These are phyloP conservation scores for Lipophrys pholis DNA, from an alignment of 2,113 vertebrate species.

Conservation along the genomic window DNA sequence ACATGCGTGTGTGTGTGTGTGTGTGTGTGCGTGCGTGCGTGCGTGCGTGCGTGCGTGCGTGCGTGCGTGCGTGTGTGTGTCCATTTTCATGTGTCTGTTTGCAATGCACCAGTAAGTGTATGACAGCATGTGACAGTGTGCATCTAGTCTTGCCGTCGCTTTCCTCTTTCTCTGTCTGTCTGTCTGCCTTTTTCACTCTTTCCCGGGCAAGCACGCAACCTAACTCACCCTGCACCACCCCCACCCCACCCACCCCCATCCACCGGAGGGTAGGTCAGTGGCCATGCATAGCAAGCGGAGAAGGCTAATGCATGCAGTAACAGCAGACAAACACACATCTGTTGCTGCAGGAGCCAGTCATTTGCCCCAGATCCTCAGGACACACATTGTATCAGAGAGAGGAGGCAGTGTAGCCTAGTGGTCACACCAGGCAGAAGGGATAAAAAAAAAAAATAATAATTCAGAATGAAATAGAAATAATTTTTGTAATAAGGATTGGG, in stretches of 20 bases:
- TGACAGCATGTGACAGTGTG: slow-evolving; percentile 72
- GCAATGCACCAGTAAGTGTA: slow-evolving; percentile 68
- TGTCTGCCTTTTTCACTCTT: slow-evolving; percentile 21
- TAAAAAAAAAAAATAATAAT: slow-evolving; percentile 3
- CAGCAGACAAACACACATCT: slow-evolving; percentile 77
- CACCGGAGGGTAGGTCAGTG: slow-evolving; percentile 70
- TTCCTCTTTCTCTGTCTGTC: slow-evolving; percentile 20
- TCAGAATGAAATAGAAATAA: neutral
- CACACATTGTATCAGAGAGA: slow-evolving; percentile 51
- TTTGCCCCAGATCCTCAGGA: slow-evolving; percentile 71
- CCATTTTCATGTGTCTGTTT: slow-evolving; percentile 31
- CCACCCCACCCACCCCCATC: slow-evolving; percentile 9
- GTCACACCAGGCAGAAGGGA: slow-evolving; percentile 66
- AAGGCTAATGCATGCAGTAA: slow-evolving; percentile 57
- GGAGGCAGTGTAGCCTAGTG: slow-evolving; percentile 85
- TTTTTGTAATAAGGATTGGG: slow-evolving; percentile 4
- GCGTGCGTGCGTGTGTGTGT: slow-evolving; percentile 7
- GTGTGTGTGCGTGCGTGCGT: neutral
- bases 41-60: slow-evolving; percentile 4
- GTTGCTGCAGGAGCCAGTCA: slow-evolving; percentile 73
- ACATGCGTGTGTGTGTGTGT: slow-evolving; percentile 17
- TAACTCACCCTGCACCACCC: neutral
- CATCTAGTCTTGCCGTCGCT: slow-evolving; percentile 53
- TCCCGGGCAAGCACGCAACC: slow-evolving; percentile 34
- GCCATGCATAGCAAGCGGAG: slow-evolving; percentile 44